A percentile compares a stretch with the other conserved stretches of the same genome.
phyloP scores from a whole-genome alignment of 2,888 invertebrate species.

The Lochmaea capreae region DNA sequence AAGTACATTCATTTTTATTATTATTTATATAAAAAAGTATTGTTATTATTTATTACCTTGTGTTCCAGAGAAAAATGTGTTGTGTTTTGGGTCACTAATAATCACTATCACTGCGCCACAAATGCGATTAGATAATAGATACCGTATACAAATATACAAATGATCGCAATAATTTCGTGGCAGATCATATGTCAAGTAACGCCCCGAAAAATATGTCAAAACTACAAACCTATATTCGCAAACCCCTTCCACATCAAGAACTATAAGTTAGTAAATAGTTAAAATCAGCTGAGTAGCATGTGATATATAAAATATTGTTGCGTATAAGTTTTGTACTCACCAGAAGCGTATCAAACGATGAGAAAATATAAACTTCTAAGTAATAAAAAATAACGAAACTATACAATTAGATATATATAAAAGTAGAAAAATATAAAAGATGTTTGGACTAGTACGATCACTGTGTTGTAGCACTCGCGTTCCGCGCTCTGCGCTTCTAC shows the following conservation, averaged over 20 bases:
- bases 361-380: constrained; percentile 61
- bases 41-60: neutral
- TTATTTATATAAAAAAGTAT: neutral
- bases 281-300: constrained; percentile 46
- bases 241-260: constrained; percentile 24
- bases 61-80: neutral
- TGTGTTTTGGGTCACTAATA: constrained; percentile 9
- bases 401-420: constrained; percentile 64
- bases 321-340: constrained; percentile 54
- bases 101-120: constrained; percentile 20
- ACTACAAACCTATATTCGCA: constrained; percentile 9
- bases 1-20: neutral
- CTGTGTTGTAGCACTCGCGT: constrained; percentile 51
- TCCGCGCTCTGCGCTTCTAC: constrained; percentile 37
- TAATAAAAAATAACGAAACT: constrained; percentile 63
- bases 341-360: constrained; percentile 62
- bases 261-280: constrained; percentile 37
- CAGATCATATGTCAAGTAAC: neutral
- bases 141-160: neutral
- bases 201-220: constrained; percentile 7
- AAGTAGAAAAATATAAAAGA: constrained; percentile 66
- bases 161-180: neutral
- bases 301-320: constrained; percentile 33
- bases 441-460: constrained; percentile 64
- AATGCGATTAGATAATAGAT: constrained; percentile 18